Evolutionary conservation across 1,140 invertebrate genomes (phyloP).

Genomic region (Matsumurasca onukii): DNA sequence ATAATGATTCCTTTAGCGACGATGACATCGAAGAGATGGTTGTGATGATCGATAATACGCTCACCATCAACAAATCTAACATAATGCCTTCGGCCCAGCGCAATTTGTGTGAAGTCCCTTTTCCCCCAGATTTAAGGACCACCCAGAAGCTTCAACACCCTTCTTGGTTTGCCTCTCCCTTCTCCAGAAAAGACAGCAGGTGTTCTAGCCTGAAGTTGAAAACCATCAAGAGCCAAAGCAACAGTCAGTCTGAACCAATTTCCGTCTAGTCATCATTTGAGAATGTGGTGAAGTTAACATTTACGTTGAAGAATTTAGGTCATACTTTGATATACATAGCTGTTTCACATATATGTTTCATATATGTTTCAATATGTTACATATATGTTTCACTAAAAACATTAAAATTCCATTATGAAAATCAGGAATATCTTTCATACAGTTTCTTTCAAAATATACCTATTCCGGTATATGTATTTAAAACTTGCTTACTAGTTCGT

Average conservation of each 20-base stretch:
- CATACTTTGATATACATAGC: too few species aligned
- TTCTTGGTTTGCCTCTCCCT: constrained; percentile 11
- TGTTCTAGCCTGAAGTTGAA: constrained; percentile 10
- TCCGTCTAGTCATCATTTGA: background rate
- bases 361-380: too few species aligned
- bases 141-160: constrained; percentile 4
- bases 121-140: background rate
- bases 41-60: constrained; percentile 2
- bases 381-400: too few species aligned
- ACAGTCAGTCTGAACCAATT: background rate
- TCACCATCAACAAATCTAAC: background rate
- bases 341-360: too few species aligned
- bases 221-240: background rate
- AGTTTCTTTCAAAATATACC: too few species aligned
- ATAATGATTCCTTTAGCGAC: constrained; percentile 2
- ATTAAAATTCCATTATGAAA: too few species aligned
- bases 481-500: too few species aligned
- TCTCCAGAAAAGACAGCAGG: background rate
- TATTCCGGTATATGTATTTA: too few species aligned
- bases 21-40: constrained; percentile 26
- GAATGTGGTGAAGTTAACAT: too few species aligned
- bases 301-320: too few species aligned
- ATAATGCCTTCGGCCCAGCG: background rate
- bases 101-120: constrained; percentile 12
- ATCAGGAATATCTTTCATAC: too few species aligned